Conservation (phyloP, 2,113 vertebrate genomes). For the Peucedramus taeniatus region DNA sequence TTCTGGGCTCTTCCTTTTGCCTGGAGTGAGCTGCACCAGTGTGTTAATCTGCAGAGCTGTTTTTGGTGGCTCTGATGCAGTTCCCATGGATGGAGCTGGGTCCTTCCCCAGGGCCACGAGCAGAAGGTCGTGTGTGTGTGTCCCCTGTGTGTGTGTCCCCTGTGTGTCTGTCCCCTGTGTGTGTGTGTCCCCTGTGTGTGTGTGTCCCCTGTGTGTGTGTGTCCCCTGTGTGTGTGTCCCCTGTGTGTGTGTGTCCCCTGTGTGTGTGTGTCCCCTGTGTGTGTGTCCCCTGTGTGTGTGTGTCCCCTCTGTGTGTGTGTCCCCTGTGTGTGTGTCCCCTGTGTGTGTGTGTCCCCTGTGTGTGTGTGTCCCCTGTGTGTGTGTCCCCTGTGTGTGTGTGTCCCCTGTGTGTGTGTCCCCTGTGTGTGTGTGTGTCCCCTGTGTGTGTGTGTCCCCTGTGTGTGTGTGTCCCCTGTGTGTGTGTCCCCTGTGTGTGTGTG, state of each 20-base stretch:
- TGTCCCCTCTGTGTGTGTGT: rapidly evolving
- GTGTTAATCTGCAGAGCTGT: not conserved
- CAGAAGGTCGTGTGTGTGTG: rapidly evolving
- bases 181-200: rapidly evolving
- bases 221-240: not conserved
- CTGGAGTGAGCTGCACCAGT: not conserved
- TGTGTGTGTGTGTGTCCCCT: rapidly evolving
- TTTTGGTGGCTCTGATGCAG: not conserved
- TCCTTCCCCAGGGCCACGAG: not conserved
- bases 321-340: not conserved
- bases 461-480: rapidly evolving
- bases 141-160: not conserved
- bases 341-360: no score
- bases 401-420: not conserved
- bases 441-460: rapidly evolving
- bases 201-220: rapidly evolving
- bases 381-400: rapidly evolving
- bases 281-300: not conserved
- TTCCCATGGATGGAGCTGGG: rapidly evolving
- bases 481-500: rapidly evolving
- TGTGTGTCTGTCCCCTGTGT: rapidly evolving
- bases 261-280: rapidly evolving
- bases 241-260: no score
- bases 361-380: rapidly evolving
- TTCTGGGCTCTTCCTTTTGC: not conserved